These are phyloP conservation scores for Holacanthus passer DNA, from an alignment of 2,113 vertebrate species.

Conservation along the genomic window DNA sequence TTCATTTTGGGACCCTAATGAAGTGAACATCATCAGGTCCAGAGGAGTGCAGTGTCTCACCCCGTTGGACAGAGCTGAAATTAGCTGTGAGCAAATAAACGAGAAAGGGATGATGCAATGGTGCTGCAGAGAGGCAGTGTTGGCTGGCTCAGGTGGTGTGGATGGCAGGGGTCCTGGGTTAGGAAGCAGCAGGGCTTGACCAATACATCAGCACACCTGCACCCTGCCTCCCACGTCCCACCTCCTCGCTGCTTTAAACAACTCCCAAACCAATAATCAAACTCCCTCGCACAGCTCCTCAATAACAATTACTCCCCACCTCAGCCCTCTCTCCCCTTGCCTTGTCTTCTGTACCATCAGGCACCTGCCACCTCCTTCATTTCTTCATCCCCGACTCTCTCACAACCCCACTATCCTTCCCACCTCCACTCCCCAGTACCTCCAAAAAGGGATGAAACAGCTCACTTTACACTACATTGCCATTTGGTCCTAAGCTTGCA, in stretches of 20 bases:
- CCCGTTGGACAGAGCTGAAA: constrained; percentile 18
- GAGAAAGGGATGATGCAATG: not conserved
- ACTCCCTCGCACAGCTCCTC: constrained; percentile 43
- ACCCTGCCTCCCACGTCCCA: constrained; percentile 38
- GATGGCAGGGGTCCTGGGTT: constrained; percentile 43
- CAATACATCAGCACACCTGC: constrained; percentile 55
- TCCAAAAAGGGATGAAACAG: not conserved
- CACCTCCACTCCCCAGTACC: not conserved
- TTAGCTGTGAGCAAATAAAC: constrained; percentile 24
- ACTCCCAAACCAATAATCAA: constrained; percentile 43
- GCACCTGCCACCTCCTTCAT: constrained; percentile 1
- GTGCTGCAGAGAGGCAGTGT: constrained; percentile 16
- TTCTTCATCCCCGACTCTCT: not conserved
- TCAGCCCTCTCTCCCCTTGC: not conserved
- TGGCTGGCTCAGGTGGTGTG: constrained; percentile 48
- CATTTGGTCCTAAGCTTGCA: not conserved
- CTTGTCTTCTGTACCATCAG: constrained; percentile 12
- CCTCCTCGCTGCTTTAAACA: constrained; percentile 14
- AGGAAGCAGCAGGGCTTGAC: constrained; percentile 42
- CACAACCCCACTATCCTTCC: not conserved
- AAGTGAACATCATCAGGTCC: not conserved
- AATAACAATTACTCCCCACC: constrained; percentile 40
- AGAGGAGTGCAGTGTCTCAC: constrained; percentile 10
- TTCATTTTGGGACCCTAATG: not conserved
- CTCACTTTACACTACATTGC: not conserved